phyloP scores from a whole-genome alignment of 1,140 invertebrate genomes.

The Dreissena polymorpha region DNA sequence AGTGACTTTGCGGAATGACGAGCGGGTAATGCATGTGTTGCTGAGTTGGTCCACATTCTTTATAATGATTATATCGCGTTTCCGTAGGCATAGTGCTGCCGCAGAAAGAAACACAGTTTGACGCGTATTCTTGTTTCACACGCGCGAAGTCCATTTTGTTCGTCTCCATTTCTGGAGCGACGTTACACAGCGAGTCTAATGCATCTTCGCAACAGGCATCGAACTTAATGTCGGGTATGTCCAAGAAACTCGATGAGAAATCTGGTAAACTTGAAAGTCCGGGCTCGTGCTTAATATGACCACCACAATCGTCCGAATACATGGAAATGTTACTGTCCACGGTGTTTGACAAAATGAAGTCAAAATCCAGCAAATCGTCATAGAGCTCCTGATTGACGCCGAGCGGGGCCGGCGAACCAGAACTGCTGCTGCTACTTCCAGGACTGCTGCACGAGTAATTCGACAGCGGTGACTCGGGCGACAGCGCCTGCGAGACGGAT shows the following conservation, averaged over 20 bases:
- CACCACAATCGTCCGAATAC: constrained; percentile 67
- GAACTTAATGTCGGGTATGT: constrained; percentile 78
- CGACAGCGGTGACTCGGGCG: constrained; percentile 36
- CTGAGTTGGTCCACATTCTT: constrained; percentile 63
- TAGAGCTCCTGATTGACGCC: constrained; percentile 56
- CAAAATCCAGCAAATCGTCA: constrained; percentile 77
- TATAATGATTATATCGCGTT: constrained; percentile 5
- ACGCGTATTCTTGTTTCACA: constrained; percentile 69
- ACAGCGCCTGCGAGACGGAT: constrained; percentile 34
- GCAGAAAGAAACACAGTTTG: constrained; percentile 67
- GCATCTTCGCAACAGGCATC: constrained; percentile 56
- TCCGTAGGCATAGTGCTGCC: constrained; percentile 42
- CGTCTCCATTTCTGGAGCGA: constrained; percentile 54
- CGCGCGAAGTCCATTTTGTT: constrained; percentile 65
- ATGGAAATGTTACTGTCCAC: constrained; percentile 59
- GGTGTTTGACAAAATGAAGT: constrained; percentile 78
- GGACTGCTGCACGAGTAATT: constrained; percentile 51
- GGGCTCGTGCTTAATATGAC: constrained; percentile 71
- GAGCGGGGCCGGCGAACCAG: constrained; percentile 18
- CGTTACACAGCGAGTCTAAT: not conserved
- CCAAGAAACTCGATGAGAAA: constrained; percentile 76
- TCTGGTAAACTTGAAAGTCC: constrained; percentile 66
- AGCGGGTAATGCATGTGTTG: constrained; percentile 64
- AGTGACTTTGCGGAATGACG: constrained; percentile 77
- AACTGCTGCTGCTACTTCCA: constrained; percentile 15